phyloP scores from a whole-genome alignment of 1,140 invertebrate species.

The Saccostrea glomerata region DNA sequence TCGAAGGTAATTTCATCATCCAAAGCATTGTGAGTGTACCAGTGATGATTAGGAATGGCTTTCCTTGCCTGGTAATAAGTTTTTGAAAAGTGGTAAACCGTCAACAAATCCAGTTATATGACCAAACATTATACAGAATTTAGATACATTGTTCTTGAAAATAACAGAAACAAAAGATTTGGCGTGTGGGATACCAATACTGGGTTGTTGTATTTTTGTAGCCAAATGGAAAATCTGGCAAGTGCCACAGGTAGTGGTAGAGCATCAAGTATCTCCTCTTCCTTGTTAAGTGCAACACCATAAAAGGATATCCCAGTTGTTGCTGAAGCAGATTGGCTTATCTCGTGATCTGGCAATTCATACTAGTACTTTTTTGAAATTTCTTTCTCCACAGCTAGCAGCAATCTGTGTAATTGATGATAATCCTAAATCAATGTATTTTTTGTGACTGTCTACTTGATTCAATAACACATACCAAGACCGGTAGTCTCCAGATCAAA shows the following conservation, averaged over 20 bases:
- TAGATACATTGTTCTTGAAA: neutral
- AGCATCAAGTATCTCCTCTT: neutral
- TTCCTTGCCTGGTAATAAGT: conserved; percentile 14
- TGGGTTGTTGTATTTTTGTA: neutral
- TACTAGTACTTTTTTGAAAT: conserved; percentile 36
- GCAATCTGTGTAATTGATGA: conserved; percentile 41
- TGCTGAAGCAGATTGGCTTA: neutral
- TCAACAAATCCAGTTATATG: conserved; percentile 23
- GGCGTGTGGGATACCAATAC: neutral
- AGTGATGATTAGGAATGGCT: neutral
- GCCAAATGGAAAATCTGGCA: no score
- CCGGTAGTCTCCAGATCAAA: no score
- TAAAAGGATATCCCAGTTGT: conserved; percentile 27
- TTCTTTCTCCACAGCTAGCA: neutral
- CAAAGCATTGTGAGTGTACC: neutral
- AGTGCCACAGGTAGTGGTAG: neutral
- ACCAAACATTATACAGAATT: neutral
- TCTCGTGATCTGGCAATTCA: conserved; percentile 21
- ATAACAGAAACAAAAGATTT: neutral
- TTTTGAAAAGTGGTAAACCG: neutral
- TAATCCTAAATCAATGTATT: no score
- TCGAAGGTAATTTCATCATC: neutral
- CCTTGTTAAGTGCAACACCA: neutral
- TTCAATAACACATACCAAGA: no score
- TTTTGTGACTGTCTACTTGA: no score